A percentile compares a stretch with the other conserved stretches of the same genome.
Evolutionary conservation across 1,140 invertebrate genomes (phyloP).

Genomic region (Bombus confusus): DNA sequence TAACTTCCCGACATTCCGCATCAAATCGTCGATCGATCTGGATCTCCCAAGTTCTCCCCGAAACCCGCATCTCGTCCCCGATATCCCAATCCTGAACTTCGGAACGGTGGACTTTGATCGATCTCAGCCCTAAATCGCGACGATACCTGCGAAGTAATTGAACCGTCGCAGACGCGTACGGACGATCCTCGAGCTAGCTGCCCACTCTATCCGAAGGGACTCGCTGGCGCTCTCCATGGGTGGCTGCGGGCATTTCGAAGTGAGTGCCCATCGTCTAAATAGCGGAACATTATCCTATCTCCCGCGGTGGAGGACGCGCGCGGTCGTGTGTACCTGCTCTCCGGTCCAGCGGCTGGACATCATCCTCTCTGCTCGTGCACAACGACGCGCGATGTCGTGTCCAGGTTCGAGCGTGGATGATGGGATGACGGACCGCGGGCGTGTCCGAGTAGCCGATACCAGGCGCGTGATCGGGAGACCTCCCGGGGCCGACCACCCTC

Average conservation of each 20-base stretch:
- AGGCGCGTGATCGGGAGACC: slow-evolving; percentile 77
- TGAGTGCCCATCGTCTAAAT: slow-evolving; percentile 59
- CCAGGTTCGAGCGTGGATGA: slow-evolving; percentile 71
- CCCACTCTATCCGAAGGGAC: not conserved
- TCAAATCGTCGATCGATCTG: not conserved
- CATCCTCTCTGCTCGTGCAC: slow-evolving; percentile 33
- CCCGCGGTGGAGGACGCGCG: slow-evolving; percentile 37
- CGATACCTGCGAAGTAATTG: not conserved
- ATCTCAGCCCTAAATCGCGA: not conserved
- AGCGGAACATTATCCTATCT: slow-evolving; percentile 69
- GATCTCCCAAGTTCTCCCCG: not conserved
- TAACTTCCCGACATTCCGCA: too few species aligned
- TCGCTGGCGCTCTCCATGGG: slow-evolving; percentile 54
- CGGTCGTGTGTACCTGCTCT: slow-evolving; percentile 36
- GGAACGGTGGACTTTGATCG: not conserved
- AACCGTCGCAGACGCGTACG: not conserved
- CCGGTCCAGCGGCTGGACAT: slow-evolving; percentile 24
- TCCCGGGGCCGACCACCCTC: slow-evolving; percentile 78
- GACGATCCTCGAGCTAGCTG: not conserved
- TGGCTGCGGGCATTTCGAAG: slow-evolving; percentile 61
- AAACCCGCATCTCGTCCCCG: too few species aligned
- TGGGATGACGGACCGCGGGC: slow-evolving; percentile 78
- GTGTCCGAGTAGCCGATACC: slow-evolving; percentile 76
- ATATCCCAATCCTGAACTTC: not conserved
- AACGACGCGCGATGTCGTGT: slow-evolving; percentile 63